Base-by-base conservation (phyloP, 2,797 vertebrate genomes). In the Sebastes umbrosus region DNA sequence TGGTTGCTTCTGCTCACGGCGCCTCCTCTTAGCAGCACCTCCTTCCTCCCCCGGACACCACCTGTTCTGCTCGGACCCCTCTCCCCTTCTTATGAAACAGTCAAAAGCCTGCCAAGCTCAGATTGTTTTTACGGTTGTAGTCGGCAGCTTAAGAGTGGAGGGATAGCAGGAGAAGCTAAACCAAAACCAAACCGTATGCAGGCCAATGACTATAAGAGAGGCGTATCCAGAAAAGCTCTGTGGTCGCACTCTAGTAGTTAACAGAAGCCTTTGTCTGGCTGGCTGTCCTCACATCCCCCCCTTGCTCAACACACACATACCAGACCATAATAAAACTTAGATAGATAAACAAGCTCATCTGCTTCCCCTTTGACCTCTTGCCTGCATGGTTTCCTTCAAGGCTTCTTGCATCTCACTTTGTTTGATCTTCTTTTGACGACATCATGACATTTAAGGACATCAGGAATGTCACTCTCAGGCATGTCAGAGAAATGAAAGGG, bases 31-130 rank as follows among this genome's bases (percentile, higher is more conserved):
- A 76, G 62, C 72, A 57, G 74, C 62, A 52, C 46, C 39, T 72
- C 68, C 62, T 77, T 80, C 73, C 52, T 79, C 73, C 64, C 67
- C 68, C 69, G 71, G 52, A 58, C 82, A 84, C 90, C 93, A 94
- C 91, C 93, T 94, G 94, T 92, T 95, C 73, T 8, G 24, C 80
- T 74, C 14, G 27, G 85, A 85, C 39, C 77, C 74, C 79, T 75
- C 70, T 73, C 73, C 73, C 75, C 59, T 50, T 88, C 79, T 88
- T 84, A 85, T 86, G 82, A 91, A 92, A 85, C 65, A 65, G 69
- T 83, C 72, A 85, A 80, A 84, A 82, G 67, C 75, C 76, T 5
- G 22, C 66, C 59, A 82, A 67, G 25, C 72, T 67, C 50, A 64
- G 14, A 16, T 73, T 84, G 74, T 71, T 86, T 87, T 80, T 77